phyloP scores from a whole-genome alignment of 2,888 invertebrate species.

The Apamea anceps region DNA sequence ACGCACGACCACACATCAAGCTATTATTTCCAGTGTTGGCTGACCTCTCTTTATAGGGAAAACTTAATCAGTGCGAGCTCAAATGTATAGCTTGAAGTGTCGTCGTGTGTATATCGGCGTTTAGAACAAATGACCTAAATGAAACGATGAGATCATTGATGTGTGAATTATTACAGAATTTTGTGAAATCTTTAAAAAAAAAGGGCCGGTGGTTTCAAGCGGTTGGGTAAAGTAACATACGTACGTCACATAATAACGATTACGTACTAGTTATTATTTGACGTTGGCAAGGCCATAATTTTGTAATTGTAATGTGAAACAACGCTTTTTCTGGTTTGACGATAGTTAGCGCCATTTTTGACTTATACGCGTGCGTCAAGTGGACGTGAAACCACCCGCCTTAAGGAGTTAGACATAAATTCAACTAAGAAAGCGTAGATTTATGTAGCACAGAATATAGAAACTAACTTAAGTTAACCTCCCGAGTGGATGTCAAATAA shows the following conservation, averaged over 20 bases:
- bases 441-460: neutral
- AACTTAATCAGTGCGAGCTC: neutral
- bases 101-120: neutral
- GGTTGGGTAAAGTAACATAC: too few species aligned
- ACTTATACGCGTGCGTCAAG: too few species aligned
- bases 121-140: neutral
- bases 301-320: too few species aligned
- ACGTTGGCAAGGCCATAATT: too few species aligned
- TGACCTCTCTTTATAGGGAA: neutral
- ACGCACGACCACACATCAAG: neutral
- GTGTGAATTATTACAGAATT: constrained; percentile 10
- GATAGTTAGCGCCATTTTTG: too few species aligned
- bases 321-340: too few species aligned
- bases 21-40: neutral
- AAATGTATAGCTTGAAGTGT: neutral
- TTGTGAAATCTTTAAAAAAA: neutral
- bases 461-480: neutral
- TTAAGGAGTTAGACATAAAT: neutral
- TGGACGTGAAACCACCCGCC: too few species aligned
- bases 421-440: neutral
- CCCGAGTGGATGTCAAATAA: constrained; percentile 33
- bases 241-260: too few species aligned
- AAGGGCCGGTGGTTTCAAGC: too few species aligned
- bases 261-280: too few species aligned
- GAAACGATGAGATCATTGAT: neutral